Conservation (phyloP, 1,140 invertebrate species). For the Penaeus japonicus region DNA sequence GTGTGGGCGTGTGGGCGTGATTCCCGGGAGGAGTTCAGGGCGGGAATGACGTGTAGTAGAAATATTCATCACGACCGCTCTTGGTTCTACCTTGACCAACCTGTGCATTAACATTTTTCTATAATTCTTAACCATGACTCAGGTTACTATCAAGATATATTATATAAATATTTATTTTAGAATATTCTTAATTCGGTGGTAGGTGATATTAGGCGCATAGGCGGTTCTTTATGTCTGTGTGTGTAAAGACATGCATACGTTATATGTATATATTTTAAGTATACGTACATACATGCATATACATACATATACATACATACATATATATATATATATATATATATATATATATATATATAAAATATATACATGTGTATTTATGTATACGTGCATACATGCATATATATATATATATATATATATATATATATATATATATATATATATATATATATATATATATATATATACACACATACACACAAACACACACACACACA, state of each 20-base stretch:
- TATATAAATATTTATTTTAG: background rate
- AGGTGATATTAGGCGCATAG: background rate
- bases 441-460: conserved; percentile 6
- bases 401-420: conserved; percentile 6
- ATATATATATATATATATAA: background rate
- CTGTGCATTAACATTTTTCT: too few species aligned
- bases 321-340: conserved; percentile 6
- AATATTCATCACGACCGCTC: too few species aligned
- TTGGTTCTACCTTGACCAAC: too few species aligned
- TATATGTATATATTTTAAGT: background rate
- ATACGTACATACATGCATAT: background rate
- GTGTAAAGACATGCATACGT: background rate
- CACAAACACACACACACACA: background rate
- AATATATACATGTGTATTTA: background rate
- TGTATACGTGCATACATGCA: background rate
- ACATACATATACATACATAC: background rate
- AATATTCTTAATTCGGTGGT: background rate
- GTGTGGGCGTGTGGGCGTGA: too few species aligned
- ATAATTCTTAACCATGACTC: too few species aligned
- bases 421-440: conserved; percentile 6
- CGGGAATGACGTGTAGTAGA: too few species aligned
- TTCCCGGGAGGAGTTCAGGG: too few species aligned
- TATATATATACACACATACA: background rate
- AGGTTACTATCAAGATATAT: too few species aligned
- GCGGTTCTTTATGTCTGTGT: background rate